Evolutionary conservation across 2,888 invertebrate genomes (phyloP).

Genomic region (Oscheius sp.): DNA sequence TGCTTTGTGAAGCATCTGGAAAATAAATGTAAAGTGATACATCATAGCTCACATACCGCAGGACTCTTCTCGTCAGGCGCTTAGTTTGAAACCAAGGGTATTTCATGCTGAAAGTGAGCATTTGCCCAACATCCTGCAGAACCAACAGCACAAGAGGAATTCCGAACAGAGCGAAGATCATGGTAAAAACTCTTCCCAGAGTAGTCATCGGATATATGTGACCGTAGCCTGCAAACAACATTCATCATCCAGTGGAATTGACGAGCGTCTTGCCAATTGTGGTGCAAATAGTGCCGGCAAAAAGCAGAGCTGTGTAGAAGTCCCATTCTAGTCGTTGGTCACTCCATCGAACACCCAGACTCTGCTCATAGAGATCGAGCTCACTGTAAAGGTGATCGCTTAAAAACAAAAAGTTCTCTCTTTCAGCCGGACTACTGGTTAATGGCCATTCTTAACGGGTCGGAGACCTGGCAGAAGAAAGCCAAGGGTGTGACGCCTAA

Average conservation of each 20-base stretch:
- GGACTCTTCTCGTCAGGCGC: constrained; percentile 50
- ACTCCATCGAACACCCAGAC: constrained; percentile 60
- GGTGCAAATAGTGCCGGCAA: constrained; percentile 56
- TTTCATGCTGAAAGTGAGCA: constrained; percentile 66
- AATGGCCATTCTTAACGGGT: neutral
- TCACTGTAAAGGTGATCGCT: constrained; percentile 39
- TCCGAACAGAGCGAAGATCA: constrained; percentile 64
- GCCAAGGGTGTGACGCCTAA: neutral
- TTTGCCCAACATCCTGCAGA: constrained; percentile 62
- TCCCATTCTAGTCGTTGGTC: constrained; percentile 66
- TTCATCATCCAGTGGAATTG: neutral
- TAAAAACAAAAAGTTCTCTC: neutral
- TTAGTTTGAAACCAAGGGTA: constrained; percentile 69
- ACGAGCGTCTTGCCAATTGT: constrained; percentile 43
- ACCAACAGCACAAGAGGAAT: constrained; percentile 64
- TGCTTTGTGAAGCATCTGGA: constrained; percentile 64
- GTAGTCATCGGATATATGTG: constrained; percentile 65
- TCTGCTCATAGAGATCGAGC: constrained; percentile 47
- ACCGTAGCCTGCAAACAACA: constrained; percentile 51
- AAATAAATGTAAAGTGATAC: constrained; percentile 3
- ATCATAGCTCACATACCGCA: constrained; percentile 40
- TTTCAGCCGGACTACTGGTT: neutral
- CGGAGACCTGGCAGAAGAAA: constrained; percentile 6
- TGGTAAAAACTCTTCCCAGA: constrained; percentile 57
- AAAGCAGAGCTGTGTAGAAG: constrained; percentile 62